A percentile compares a stretch with the other conserved stretches of the same genome.
Conservation (phyloP, 2,113 vertebrate species). For the Enhydra lutris region DNA sequence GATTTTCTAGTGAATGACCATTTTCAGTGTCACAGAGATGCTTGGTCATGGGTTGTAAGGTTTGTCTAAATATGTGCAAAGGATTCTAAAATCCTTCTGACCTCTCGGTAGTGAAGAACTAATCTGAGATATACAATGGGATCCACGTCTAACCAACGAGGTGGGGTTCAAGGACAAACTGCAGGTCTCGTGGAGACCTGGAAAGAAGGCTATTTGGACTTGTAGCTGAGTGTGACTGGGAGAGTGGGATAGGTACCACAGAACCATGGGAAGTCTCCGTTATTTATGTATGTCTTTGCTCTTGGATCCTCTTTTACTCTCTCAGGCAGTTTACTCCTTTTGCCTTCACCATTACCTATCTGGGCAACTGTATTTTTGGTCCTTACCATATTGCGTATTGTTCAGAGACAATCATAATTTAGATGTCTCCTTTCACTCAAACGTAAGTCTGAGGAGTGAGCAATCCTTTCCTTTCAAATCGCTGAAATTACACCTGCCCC, state of each 20-base stretch:
- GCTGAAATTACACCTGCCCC: neutral
- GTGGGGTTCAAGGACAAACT: neutral
- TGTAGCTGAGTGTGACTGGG: neutral
- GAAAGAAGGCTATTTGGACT: neutral
- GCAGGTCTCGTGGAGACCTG: neutral
- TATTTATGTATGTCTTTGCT: neutral
- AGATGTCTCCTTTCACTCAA: neutral
- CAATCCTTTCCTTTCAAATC: neutral
- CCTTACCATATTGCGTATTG: neutral
- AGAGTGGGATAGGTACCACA: neutral
- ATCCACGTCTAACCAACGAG: neutral
- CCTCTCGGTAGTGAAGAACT: neutral
- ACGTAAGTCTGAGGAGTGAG: neutral
- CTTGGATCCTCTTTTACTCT: neutral
- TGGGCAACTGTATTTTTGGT: neutral
- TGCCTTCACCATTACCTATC: neutral
- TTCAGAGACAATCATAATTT: neutral
- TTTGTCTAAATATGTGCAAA: neutral
- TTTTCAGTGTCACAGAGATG: neutral
- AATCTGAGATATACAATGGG: neutral
- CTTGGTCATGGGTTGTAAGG: neutral
- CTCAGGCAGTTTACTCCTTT: neutral
- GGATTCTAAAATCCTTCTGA: neutral
- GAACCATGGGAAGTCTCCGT: neutral
- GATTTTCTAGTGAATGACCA: neutral